phyloP scores from a whole-genome alignment of 2,888 invertebrate genomes.

The Sipha maydis region DNA sequence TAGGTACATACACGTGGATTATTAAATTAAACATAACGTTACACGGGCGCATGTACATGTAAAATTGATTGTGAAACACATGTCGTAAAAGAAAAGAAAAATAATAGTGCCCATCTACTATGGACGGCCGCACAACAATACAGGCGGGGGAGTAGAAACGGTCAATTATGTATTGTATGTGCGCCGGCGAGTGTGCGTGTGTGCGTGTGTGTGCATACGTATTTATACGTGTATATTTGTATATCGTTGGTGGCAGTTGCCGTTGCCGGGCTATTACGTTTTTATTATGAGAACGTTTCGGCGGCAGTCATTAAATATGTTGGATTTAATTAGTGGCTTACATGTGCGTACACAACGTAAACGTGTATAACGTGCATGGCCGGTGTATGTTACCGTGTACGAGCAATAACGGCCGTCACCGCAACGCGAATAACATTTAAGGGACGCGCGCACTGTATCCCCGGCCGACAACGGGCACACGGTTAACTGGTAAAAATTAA shows the following conservation, averaged over 20 bases:
- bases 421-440: background rate
- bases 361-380: no score
- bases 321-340: slow-evolving; percentile 53
- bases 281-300: slow-evolving; percentile 58
- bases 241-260: slow-evolving; percentile 35
- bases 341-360: no score
- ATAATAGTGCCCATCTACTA: background rate
- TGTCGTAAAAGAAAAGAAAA: slow-evolving; percentile 49
- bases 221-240: background rate
- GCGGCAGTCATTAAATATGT: slow-evolving; percentile 44
- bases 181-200: background rate
- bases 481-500: slow-evolving; percentile 35
- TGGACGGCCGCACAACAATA: slow-evolving; percentile 14
- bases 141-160: slow-evolving; percentile 54
- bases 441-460: no score
- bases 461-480: background rate
- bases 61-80: slow-evolving; percentile 56
- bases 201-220: no score
- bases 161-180: slow-evolving; percentile 52
- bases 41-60: slow-evolving; percentile 2
- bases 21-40: slow-evolving; percentile 51
- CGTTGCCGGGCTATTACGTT: slow-evolving; percentile 41
- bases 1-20: background rate
- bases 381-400: background rate
- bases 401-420: background rate